Evolutionary conservation across 2,113 vertebrate species (phyloP).

Genomic region (Aplodontia rufa): DNA sequence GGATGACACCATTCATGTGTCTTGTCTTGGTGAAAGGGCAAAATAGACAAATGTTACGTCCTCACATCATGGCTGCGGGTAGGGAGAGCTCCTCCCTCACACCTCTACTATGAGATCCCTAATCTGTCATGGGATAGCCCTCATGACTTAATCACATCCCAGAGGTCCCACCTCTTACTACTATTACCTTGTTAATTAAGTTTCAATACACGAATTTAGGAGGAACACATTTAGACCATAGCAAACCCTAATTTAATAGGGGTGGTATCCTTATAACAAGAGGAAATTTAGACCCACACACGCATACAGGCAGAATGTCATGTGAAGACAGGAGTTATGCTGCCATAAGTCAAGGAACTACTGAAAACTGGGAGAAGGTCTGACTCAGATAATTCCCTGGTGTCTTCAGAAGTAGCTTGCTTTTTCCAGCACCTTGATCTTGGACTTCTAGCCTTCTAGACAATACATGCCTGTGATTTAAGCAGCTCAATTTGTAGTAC

Average conservation of each 20-base stretch:
- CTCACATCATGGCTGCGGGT: not conserved
- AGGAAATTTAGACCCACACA: not conserved
- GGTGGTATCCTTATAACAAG: not conserved
- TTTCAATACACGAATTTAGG: not conserved
- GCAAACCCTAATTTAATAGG: not conserved
- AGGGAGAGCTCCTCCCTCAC: not conserved
- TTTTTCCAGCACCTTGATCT: not conserved
- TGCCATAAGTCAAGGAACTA: not conserved
- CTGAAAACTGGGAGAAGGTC: not conserved
- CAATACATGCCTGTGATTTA: not conserved
- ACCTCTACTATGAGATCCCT: not conserved
- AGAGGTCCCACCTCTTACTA: not conserved
- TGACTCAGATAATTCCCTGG: not conserved
- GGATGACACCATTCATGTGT: not conserved
- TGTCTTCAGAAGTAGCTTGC: not conserved
- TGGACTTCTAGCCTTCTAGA: not conserved
- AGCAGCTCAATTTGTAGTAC: not conserved
- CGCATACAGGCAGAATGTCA: not conserved
- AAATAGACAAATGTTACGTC: not conserved
- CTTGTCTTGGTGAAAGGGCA: not conserved
- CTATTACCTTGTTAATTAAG: not conserved
- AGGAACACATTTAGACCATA: not conserved
- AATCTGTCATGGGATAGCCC: not conserved
- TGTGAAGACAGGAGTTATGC: not conserved
- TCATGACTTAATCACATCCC: not conserved